A percentile compares a stretch with the other conserved stretches of the same genome.
Evolutionary conservation across 92 coral and sea anemone genomes (phyloP).

Genomic region (Actinernus sp.): DNA sequence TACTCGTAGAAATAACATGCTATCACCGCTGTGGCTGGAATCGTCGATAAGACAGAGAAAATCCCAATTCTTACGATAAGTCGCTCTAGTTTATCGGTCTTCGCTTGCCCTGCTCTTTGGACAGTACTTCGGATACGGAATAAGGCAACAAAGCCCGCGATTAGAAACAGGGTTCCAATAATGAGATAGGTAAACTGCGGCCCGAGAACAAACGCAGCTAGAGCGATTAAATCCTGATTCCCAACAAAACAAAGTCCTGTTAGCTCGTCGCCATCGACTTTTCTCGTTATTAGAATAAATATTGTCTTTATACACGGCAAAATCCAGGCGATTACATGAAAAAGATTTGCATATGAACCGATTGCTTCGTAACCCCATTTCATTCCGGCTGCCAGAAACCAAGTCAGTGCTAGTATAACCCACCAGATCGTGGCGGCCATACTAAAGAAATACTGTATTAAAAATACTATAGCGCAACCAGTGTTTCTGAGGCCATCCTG

Average conservation of each 20-base stretch:
- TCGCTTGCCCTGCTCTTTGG: constrained; percentile 77
- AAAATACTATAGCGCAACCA: constrained; percentile 91
- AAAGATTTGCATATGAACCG: constrained; percentile 90
- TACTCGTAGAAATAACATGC: constrained; percentile 97
- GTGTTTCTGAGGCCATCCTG: constrained; percentile 96
- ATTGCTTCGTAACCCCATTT: constrained; percentile 96
- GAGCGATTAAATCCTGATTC: constrained; percentile 95
- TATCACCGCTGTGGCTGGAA: constrained; percentile 90
- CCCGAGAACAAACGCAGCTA: constrained; percentile 97
- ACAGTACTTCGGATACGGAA: constrained; percentile 82
- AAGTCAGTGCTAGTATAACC: constrained; percentile 93
- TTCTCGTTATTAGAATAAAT: constrained; percentile 88
- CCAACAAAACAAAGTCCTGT: constrained; percentile 99
- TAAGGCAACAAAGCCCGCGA: constrained; percentile 96
- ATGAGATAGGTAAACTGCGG: constrained; percentile 99
- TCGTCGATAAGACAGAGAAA: constrained; percentile 87
- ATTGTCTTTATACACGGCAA: constrained; percentile 93
- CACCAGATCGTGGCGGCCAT: constrained; percentile 99
- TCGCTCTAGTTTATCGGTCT: constrained; percentile 91
- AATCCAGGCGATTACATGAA: constrained; percentile 95
- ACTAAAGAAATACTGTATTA: constrained; percentile 92
- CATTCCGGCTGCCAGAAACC: constrained; percentile 99
- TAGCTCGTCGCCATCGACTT: constrained; percentile 98
- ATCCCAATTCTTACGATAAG: constrained; percentile 93
- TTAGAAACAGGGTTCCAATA: constrained; percentile 92